A percentile compares a stretch with the other conserved stretches of the same genome.
Evolutionary conservation across 1,140 invertebrate species (phyloP).

Genomic region (Amyelois transitella): DNA sequence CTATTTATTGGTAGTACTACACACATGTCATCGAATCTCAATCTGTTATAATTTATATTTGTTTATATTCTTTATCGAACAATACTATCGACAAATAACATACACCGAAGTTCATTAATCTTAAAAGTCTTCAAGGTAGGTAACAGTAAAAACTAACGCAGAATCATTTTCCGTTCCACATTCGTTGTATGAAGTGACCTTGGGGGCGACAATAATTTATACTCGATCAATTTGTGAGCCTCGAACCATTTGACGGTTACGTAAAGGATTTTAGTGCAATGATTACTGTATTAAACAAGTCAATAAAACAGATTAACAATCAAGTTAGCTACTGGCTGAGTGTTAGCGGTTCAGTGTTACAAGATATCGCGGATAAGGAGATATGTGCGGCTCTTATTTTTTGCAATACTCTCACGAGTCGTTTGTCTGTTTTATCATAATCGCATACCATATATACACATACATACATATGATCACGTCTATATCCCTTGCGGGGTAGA

Average conservation of each 20-base stretch:
- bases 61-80: no score
- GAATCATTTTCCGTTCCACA: conserved; percentile 14
- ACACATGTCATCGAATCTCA: no score
- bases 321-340: conserved; percentile 20
- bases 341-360: conserved; percentile 13
- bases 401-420: no score
- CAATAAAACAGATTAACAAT: conserved; percentile 39
- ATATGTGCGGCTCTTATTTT: background rate
- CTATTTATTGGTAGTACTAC: no score
- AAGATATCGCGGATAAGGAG: conserved; percentile 12
- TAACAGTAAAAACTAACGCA: conserved; percentile 3
- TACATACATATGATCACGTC: no score
- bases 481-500: no score
- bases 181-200: conserved; percentile 38
- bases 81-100: background rate
- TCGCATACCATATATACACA: no score
- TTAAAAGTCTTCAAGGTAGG: conserved; percentile 11
- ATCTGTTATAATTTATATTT: no score
- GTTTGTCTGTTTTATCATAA: no score
- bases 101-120: conserved; percentile 2
- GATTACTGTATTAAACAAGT: conserved; percentile 35
- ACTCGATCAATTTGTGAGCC: conserved; percentile 44
- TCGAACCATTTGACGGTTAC: conserved; percentile 46
- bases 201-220: conserved; percentile 39
- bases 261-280: conserved; percentile 39